phyloP scores from a whole-genome alignment of 2,888 invertebrate genomes.

The Oxytorus armatus region DNA sequence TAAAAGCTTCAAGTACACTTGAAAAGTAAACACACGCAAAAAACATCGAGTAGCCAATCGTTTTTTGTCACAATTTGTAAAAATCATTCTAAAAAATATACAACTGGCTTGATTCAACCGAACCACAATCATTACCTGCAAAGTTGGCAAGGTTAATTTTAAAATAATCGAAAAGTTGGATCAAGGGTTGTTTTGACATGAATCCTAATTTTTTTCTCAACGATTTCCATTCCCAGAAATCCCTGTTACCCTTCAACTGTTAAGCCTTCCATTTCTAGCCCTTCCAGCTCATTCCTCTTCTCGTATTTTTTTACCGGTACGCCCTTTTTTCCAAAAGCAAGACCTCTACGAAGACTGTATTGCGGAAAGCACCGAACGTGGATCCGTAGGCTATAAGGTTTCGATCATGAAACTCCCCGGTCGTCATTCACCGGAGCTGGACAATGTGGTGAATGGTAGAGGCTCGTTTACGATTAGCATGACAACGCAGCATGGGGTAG shows the following conservation, averaged over 20 bases:
- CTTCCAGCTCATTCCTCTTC: slow-evolving; percentile 13
- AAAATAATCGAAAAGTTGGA: background rate
- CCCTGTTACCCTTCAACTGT: background rate
- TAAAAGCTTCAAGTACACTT: too few relatives aligned
- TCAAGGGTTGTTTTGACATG: background rate
- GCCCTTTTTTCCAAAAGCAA: slow-evolving; percentile 46
- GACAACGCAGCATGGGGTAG: slow-evolving; percentile 76
- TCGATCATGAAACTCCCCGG: slow-evolving; percentile 35
- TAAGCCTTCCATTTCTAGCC: slow-evolving; percentile 7
- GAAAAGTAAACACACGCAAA: too few relatives aligned
- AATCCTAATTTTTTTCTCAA: slow-evolving; percentile 2
- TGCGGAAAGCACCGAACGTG: slow-evolving; percentile 44
- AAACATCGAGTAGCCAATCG: too few relatives aligned
- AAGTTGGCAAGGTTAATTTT: background rate
- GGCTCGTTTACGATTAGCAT: slow-evolving; percentile 83
- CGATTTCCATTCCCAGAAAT: background rate
- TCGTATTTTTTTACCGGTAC: slow-evolving; percentile 39
- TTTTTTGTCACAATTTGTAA: too few relatives aligned
- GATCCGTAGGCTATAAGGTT: slow-evolving; percentile 57
- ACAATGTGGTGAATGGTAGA: slow-evolving; percentile 67
- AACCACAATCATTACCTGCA: too few relatives aligned
- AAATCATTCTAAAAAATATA: too few relatives aligned
- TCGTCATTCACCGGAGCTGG: slow-evolving; percentile 49
- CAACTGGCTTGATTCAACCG: too few relatives aligned
- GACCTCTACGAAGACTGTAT: slow-evolving; percentile 17